A percentile compares a stretch with the other conserved stretches of the same genome.
phyloP scores from a whole-genome alignment of 2,888 invertebrate species.

The Acleris holmiana region DNA sequence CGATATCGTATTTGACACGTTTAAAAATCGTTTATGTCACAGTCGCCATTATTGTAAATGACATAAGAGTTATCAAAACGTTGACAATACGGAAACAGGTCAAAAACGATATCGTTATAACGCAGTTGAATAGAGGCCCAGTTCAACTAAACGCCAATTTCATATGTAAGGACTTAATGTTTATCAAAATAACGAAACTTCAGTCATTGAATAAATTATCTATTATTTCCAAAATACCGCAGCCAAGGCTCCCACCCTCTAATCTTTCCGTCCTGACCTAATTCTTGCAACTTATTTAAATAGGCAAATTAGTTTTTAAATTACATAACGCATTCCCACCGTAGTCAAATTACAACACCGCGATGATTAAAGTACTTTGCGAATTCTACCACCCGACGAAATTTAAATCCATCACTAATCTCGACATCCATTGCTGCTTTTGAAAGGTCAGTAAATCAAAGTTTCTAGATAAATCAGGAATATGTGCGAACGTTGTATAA shows the following conservation, averaged over 20 bases:
- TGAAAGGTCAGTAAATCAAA: conserved; percentile 3
- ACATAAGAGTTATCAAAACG: no score
- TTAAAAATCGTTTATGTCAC: no score
- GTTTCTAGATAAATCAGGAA: conserved; percentile 38
- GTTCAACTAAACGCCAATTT: no score
- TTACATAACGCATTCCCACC: conserved; percentile 54
- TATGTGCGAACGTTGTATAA: conserved; percentile 35
- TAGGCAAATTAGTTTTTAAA: conserved; percentile 55
- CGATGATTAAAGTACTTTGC: conserved; percentile 30
- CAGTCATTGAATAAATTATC: not conserved
- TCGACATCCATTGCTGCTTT: conserved; percentile 3
- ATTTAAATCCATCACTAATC: not conserved
- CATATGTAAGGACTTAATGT: no score
- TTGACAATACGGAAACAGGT: no score
- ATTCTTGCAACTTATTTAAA: conserved; percentile 57
- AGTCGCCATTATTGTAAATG: no score
- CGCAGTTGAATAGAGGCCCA: no score
- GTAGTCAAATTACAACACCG: conserved; percentile 53
- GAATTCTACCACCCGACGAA: conserved; percentile 17
- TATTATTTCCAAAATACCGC: conserved; percentile 20
- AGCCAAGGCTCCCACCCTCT: conserved; percentile 36
- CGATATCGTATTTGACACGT: no score
- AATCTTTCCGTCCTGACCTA: conserved; percentile 55
- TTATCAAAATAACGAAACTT: not conserved
- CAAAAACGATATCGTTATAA: no score